Conservation (phyloP, 2,888 invertebrate species). For the Phyto melanocephala region DNA sequence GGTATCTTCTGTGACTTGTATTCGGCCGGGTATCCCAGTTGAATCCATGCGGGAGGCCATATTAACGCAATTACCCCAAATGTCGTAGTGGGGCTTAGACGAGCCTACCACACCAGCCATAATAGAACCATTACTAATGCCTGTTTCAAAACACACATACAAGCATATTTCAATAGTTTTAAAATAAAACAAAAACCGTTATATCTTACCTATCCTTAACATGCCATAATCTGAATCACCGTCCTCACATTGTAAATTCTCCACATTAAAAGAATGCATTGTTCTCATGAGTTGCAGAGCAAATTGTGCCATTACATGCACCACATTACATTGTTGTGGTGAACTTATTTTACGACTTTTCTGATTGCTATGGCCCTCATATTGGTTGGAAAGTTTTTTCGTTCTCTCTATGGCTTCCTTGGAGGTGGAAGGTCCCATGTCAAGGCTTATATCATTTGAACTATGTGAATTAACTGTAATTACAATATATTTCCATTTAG, state of each 20-base stretch:
- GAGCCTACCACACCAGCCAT: slow-evolving; percentile 97
- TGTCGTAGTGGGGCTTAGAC: slow-evolving; percentile 95
- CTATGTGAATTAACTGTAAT: slow-evolving; percentile 13
- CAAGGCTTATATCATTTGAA: slow-evolving; percentile 22
- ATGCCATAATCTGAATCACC: slow-evolving; percentile 74
- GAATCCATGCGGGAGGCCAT: slow-evolving; percentile 98
- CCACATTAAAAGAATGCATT: slow-evolving; percentile 82
- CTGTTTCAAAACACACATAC: slow-evolving; percentile 77
- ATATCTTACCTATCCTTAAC: slow-evolving; percentile 72
- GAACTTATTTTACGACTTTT: slow-evolving; percentile 70
- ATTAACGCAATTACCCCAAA: slow-evolving; percentile 98
- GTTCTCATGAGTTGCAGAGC: slow-evolving; percentile 86
- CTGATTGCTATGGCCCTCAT: slow-evolving; percentile 68
- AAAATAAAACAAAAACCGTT: background rate
- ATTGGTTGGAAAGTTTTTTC: slow-evolving; percentile 63
- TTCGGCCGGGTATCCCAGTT: slow-evolving; percentile 88
- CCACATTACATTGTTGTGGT: slow-evolving; percentile 78
- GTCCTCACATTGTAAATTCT: slow-evolving; percentile 81
- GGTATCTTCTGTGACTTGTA: slow-evolving; percentile 88
- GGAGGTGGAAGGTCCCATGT: slow-evolving; percentile 55
- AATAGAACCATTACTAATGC: slow-evolving; percentile 93
- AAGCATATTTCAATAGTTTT: background rate
- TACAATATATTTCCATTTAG: background rate
- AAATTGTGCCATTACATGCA: slow-evolving; percentile 84
- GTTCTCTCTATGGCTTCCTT: slow-evolving; percentile 30